Evolutionary conservation across 2,888 invertebrate genomes (phyloP).

Genomic region (Drosophila mulleri): DNA sequence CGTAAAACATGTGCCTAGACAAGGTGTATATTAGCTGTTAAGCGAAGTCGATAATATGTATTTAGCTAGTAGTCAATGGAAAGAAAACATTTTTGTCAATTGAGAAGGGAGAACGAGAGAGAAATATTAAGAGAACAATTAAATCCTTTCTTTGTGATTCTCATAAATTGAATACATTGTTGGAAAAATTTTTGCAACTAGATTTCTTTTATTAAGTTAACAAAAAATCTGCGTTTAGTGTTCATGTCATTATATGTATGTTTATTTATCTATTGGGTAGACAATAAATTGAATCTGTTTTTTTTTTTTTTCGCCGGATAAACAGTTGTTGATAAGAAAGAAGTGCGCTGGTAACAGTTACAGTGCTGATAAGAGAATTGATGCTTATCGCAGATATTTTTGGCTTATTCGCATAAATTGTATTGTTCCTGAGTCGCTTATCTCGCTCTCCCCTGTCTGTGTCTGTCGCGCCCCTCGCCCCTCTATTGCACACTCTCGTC

Average conservation of each 20-base stretch:
- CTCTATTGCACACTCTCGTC: not conserved
- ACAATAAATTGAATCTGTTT: not conserved
- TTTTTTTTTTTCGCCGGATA: slow-evolving; percentile 3
- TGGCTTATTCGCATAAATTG: slow-evolving; percentile 7
- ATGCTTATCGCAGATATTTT: slow-evolving; percentile 18
- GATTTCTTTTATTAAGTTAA: not conserved
- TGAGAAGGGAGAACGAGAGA: not conserved
- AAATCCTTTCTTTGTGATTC: slow-evolving; percentile 1
- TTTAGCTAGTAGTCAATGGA: not conserved
- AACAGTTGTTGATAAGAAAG: slow-evolving; percentile 11
- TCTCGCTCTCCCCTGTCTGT: slow-evolving; percentile 2
- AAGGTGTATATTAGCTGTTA: slow-evolving; percentile 14
- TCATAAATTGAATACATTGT: not conserved
- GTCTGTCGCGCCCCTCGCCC: not conserved
- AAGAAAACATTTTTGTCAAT: not conserved
- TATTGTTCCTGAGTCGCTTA: slow-evolving; percentile 13
- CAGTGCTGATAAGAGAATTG: slow-evolving; percentile 15
- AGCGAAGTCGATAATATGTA: not conserved
- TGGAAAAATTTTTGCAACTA: not conserved
- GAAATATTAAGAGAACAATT: not conserved
- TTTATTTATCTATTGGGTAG: not conserved
- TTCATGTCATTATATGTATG: not conserved
- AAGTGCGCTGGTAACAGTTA: slow-evolving; percentile 14
- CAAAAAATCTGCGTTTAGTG: not conserved
- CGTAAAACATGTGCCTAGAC: not conserved